These are phyloP conservation scores for Cataglyphis altisquamis DNA, from an alignment of 2,888 invertebrate species.

Conservation along the genomic window DNA sequence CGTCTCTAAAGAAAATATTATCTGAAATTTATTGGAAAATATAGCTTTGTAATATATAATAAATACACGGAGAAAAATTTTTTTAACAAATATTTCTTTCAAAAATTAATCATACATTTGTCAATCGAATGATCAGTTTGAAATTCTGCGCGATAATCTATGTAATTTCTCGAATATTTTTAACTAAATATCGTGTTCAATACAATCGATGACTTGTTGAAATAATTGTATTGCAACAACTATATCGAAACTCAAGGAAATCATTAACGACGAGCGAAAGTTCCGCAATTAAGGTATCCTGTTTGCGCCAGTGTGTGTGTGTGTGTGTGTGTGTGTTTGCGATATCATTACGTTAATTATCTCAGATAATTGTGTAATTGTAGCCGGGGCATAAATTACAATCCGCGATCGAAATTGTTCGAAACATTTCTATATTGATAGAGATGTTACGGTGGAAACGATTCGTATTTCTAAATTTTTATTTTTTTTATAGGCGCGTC, in stretches of 20 bases:
- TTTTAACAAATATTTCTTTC: not conserved
- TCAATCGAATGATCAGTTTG: not conserved
- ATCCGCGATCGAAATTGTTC: constrained; percentile 60
- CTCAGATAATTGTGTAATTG: constrained; percentile 51
- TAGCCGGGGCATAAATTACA: constrained; percentile 56
- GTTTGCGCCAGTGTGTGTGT: not conserved
- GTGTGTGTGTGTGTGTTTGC: not conserved
- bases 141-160: not conserved
- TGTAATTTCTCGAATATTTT: not conserved
- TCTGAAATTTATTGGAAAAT: not conserved
- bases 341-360: constrained; percentile 64
- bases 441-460: constrained; percentile 44
- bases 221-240: constrained; percentile 42
- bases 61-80: too few relatives aligned
- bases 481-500: not conserved
- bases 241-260: constrained; percentile 33
- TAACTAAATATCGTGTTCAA: not conserved
- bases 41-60: not conserved
- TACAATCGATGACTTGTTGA: constrained; percentile 6
- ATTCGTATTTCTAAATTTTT: not conserved
- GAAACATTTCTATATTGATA: constrained; percentile 38
- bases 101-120: not conserved
- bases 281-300: constrained; percentile 51
- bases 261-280: constrained; percentile 51
- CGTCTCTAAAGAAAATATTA: not conserved